phyloP scores from a whole-genome alignment of 2,113 vertebrate species.

The Oncorhynchus keta region DNA sequence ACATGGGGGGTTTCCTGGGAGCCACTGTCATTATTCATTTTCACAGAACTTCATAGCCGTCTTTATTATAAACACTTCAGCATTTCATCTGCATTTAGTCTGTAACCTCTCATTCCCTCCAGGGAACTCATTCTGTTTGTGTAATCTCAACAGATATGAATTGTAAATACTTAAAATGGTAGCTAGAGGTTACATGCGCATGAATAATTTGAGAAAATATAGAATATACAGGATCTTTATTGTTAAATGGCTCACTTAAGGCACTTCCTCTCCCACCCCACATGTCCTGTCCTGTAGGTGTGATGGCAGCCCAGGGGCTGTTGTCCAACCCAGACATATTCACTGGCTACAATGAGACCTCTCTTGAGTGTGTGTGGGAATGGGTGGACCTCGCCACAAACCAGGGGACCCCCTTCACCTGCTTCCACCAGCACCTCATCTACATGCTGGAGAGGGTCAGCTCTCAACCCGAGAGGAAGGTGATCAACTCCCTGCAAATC shows the following conservation, averaged over 20 bases:
- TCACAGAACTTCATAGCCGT: too few relatives aligned
- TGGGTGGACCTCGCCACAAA: conserved; percentile 91
- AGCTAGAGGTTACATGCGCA: neutral
- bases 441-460: conserved; percentile 96
- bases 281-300: conserved; percentile 69
- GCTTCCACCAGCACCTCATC: conserved; percentile 96
- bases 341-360: conserved; percentile 89
- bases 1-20: too few relatives aligned
- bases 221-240: neutral
- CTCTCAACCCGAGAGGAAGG: conserved; percentile 90
- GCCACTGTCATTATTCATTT: too few relatives aligned
- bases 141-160: too few relatives aligned
- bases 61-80: too few relatives aligned
- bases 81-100: too few relatives aligned
- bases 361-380: conserved; percentile 89
- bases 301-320: conserved; percentile 93
- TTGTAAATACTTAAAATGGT: too few relatives aligned
- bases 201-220: neutral
- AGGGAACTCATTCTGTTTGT: too few relatives aligned
- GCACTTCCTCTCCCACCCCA: conserved; percentile 16
- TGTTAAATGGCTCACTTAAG: neutral
- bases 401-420: conserved; percentile 90
- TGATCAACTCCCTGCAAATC: conserved; percentile 92
- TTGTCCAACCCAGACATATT: conserved; percentile 95
- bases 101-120: too few relatives aligned